A percentile compares a stretch with the other conserved stretches of the same genome.
phyloP scores from a whole-genome alignment of 1,140 invertebrate genomes.

The Choristoneura fumiferana region DNA sequence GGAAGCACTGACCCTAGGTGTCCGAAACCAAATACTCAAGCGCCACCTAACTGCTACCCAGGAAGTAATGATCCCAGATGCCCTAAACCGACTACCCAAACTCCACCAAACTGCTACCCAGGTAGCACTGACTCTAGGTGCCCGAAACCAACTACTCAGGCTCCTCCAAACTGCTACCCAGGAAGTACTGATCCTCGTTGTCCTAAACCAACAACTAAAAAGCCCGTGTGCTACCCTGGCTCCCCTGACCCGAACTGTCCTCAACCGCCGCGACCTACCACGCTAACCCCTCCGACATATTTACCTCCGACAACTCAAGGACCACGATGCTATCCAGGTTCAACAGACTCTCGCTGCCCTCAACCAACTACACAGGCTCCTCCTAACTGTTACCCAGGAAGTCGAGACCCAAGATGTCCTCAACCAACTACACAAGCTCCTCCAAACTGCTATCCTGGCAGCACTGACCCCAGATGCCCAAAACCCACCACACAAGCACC shows the following conservation, averaged over 20 bases:
- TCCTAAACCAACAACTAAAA: slow-evolving; percentile 31
- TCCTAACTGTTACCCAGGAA: slow-evolving; percentile 63
- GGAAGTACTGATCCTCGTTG: not conserved
- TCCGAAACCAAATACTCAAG: slow-evolving; percentile 16
- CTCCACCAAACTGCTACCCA: not conserved
- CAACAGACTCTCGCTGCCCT: slow-evolving; percentile 62
- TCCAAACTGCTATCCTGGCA: slow-evolving; percentile 66
- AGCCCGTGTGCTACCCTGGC: slow-evolving; percentile 41
- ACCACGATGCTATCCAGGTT: slow-evolving; percentile 48
- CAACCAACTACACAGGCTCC: slow-evolving; percentile 29
- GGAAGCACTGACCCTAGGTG: slow-evolving; percentile 4
- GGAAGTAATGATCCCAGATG: slow-evolving; percentile 52
- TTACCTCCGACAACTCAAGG: slow-evolving; percentile 16
- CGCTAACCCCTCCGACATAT: slow-evolving; percentile 38
- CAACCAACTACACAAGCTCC: slow-evolving; percentile 40
- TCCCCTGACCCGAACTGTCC: slow-evolving; percentile 57
- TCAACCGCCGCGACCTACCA: slow-evolving; percentile 48
- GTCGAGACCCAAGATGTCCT: slow-evolving; percentile 62
- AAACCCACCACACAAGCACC: slow-evolving; percentile 28
- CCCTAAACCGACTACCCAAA: slow-evolving; percentile 27
- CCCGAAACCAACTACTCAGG: too few relatives aligned
- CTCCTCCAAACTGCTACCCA: too few relatives aligned
- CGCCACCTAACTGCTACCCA: slow-evolving; percentile 24
- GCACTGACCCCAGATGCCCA: slow-evolving; percentile 62
- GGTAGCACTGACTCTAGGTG: too few relatives aligned